Conservation (phyloP, 2,113 vertebrate genomes). For the Nyctereutes procyonoides region DNA sequence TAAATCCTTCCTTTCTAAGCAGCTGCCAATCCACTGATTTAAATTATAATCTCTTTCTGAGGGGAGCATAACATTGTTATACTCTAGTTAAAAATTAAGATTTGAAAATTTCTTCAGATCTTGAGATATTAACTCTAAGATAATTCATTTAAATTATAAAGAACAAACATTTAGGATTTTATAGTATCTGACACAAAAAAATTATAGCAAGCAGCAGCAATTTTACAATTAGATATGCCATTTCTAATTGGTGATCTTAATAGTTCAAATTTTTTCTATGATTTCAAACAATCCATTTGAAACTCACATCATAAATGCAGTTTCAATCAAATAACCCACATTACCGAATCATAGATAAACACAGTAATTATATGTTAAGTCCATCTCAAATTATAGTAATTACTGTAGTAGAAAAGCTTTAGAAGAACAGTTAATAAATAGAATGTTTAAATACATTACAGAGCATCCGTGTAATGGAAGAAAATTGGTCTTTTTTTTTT, state of each 20-base stretch:
- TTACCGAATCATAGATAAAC: conserved; percentile 63
- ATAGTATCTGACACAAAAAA: conserved; percentile 36
- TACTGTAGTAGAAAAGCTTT: conserved; percentile 53
- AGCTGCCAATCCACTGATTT: conserved; percentile 50
- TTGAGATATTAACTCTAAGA: conserved; percentile 20
- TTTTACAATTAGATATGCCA: conserved; percentile 51
- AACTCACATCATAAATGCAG: conserved; percentile 59
- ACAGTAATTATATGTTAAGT: conserved; percentile 67
- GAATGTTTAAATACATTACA: conserved; percentile 46
- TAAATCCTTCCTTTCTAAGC: conserved; percentile 54
- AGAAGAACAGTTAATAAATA: conserved; percentile 62
- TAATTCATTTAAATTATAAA: conserved; percentile 53
- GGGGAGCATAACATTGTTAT: conserved; percentile 23
- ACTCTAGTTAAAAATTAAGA: conserved; percentile 29
- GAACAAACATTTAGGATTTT: conserved; percentile 38
- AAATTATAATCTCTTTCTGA: conserved; percentile 60
- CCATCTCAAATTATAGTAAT: conserved; percentile 72
- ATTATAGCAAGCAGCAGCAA: background rate
- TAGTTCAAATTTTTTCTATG: conserved; percentile 46
- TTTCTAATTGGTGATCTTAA: conserved; percentile 55
- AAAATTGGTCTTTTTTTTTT: conserved; percentile 35
- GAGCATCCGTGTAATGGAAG: background rate
- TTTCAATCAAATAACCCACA: conserved; percentile 70
- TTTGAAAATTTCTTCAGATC: conserved; percentile 21
- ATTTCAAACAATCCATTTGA: conserved; percentile 65